Evolutionary conservation across 2,888 invertebrate species (phyloP).

Genomic region (Amaurobius ferox): DNA sequence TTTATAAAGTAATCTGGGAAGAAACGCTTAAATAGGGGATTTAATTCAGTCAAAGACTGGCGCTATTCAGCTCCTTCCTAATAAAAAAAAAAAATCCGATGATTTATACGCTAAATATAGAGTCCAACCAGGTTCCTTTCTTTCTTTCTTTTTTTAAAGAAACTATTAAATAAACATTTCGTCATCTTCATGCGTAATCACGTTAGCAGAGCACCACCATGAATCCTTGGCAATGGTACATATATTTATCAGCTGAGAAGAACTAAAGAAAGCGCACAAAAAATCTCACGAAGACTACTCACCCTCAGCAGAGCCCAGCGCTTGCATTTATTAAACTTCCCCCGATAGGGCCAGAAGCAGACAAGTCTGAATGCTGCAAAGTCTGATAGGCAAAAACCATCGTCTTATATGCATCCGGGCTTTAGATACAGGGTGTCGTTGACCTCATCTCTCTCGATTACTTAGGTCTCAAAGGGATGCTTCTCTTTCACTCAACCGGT

Average conservation of each 20-base stretch:
- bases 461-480: conserved; percentile 8
- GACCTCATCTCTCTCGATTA: conserved; percentile 32
- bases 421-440: conserved; percentile 37
- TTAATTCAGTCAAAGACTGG: too few species aligned
- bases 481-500: not conserved
- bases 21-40: too few species aligned
- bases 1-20: too few species aligned
- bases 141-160: too few species aligned
- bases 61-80: too few species aligned
- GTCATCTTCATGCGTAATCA: too few species aligned
- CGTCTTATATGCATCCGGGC: conserved; percentile 68
- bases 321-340: conserved; percentile 43
- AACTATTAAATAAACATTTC: too few species aligned
- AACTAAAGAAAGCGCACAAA: not conserved
- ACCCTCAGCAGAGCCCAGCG: not conserved
- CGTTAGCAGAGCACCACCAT: not conserved
- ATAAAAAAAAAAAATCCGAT: too few species aligned
- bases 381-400: conserved; percentile 38
- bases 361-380: conserved; percentile 58
- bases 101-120: too few species aligned
- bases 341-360: conserved; percentile 14
- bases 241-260: not conserved
- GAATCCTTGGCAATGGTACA: not conserved
- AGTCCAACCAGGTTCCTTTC: too few species aligned
- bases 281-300: conserved; percentile 5